Evolutionary conservation across 2,113 vertebrate species (phyloP).

Genomic region (Andinoacara biseriatus): DNA sequence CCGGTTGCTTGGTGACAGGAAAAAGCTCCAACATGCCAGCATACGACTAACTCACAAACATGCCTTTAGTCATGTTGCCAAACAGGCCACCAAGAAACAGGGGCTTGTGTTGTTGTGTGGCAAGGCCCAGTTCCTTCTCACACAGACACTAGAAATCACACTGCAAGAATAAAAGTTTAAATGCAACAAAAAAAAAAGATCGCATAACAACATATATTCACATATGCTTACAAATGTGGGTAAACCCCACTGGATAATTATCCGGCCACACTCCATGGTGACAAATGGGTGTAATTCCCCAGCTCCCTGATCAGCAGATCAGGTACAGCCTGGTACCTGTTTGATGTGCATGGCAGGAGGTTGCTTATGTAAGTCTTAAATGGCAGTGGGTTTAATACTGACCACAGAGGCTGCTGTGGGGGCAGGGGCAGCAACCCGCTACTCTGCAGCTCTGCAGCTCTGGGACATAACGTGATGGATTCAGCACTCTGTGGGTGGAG

Average conservation of each 20-base stretch:
- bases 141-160: too few species aligned
- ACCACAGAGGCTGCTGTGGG: conserved; percentile 31
- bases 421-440: not conserved
- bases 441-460: not conserved
- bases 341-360: conserved; percentile 14
- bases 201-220: not conserved
- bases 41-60: too few species aligned
- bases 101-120: too few species aligned
- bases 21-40: too few species aligned
- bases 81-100: too few species aligned
- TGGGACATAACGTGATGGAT: conserved; percentile 16
- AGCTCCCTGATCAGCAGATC: conserved; percentile 4
- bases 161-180: too few species aligned
- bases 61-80: too few species aligned
- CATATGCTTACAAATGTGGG: not conserved
- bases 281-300: conserved; percentile 28
- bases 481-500: conserved; percentile 7
- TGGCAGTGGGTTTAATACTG: conserved; percentile 44
- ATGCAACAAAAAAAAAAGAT: too few species aligned
- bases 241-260: not conserved
- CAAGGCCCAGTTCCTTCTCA: too few species aligned
- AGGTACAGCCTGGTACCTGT: conserved; percentile 22
- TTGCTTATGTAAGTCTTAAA: conserved; percentile 61
- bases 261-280: conserved; percentile 24
- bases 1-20: too few species aligned